Evolutionary conservation across 2,113 vertebrate genomes (phyloP).

Genomic region (Pampusana beccarii): DNA sequence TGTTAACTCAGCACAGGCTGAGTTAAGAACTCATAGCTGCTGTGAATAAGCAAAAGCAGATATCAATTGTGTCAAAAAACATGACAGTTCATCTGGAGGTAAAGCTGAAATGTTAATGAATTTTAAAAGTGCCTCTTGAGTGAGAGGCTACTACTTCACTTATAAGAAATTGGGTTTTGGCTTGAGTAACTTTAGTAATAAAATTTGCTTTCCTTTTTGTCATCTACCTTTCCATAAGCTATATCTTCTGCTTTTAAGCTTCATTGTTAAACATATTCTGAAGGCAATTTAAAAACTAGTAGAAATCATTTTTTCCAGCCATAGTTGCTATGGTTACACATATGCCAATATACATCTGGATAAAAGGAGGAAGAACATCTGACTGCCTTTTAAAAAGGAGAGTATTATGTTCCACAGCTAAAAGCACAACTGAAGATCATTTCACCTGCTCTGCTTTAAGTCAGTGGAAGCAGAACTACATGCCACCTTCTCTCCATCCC

Average conservation of each 20-base stretch:
- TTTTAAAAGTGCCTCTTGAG: neutral
- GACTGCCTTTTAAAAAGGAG: neutral
- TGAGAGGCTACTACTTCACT: neutral
- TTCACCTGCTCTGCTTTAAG: neutral
- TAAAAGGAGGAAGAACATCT: slow-evolving; percentile 10
- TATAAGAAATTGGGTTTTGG: neutral
- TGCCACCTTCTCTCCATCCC: neutral
- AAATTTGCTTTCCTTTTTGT: slow-evolving; percentile 34
- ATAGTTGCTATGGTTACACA: slow-evolving; percentile 47
- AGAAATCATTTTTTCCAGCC: neutral
- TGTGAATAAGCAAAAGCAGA: neutral
- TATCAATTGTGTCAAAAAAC: neutral
- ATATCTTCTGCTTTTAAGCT: neutral
- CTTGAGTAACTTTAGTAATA: slow-evolving; percentile 40
- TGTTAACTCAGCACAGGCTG: neutral
- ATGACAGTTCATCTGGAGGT: neutral
- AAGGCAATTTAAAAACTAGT: slow-evolving; percentile 37
- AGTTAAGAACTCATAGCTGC: neutral
- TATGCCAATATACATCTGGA: slow-evolving; percentile 23
- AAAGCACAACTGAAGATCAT: neutral
- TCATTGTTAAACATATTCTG: neutral
- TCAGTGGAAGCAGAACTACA: neutral
- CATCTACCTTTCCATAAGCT: neutral
- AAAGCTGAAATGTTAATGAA: slow-evolving; percentile 36
- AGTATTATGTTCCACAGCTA: neutral